Percentiles rank a stretch among this genome's conserved stretches.
Conservation (phyloP, 2,888 invertebrate genomes). For the Caenorhabditis wallacei region DNA sequence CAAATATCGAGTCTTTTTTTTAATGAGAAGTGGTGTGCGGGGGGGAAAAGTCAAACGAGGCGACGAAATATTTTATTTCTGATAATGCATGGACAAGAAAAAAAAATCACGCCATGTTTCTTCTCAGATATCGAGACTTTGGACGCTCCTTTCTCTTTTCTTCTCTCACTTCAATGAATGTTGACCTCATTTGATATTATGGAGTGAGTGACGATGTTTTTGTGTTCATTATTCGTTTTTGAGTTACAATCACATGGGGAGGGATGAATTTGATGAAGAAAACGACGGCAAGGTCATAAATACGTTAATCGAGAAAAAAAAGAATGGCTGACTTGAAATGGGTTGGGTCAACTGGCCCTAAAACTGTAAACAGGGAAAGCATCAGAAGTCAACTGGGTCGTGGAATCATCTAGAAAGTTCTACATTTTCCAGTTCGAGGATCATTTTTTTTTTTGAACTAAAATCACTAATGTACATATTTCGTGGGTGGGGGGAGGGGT, state of each 20-base stretch:
- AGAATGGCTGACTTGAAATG: constrained; percentile 9
- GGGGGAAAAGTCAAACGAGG: constrained; percentile 16
- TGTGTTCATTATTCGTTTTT: not conserved
- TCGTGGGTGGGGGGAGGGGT: constrained; percentile 5
- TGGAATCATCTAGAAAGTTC: not conserved
- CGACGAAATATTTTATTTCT: constrained; percentile 21
- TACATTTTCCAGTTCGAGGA: too few relatives aligned
- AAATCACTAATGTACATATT: constrained; percentile 33
- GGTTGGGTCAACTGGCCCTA: constrained; percentile 1
- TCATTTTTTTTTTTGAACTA: too few relatives aligned
- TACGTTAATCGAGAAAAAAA: not conserved
- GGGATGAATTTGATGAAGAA: constrained; percentile 25
- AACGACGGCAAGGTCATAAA: constrained; percentile 9
- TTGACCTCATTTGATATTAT: constrained; percentile 29
- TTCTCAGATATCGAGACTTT: constrained; percentile 32
- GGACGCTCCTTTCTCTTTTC: not conserved
- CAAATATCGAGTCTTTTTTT: constrained; percentile 43
- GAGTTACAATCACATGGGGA: constrained; percentile 20
- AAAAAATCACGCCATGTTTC: constrained; percentile 58
- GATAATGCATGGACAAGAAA: constrained; percentile 32
- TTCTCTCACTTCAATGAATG: constrained; percentile 4
- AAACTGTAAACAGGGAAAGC: too few relatives aligned
- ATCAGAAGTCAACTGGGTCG: too few relatives aligned
- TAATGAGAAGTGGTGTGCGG: too few relatives aligned
- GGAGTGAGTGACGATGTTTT: constrained; percentile 22